These are phyloP conservation scores for Bergia puertoricense DNA, from an alignment of 92 coral and sea anemone genomes.

Conservation along the genomic window DNA sequence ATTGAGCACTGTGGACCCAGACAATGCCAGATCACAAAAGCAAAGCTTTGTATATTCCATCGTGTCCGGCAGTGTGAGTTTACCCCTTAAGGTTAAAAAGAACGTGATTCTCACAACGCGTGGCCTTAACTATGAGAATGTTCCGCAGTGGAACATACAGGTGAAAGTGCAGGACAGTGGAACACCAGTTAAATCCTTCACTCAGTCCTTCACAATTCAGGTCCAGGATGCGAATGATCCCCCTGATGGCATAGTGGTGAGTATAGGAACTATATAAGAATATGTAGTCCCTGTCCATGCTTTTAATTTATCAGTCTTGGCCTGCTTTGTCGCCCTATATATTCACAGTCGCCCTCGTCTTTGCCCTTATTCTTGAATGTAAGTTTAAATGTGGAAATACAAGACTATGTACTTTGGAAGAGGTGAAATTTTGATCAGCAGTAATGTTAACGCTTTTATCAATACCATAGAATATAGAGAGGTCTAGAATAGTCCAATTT, in stretches of 20 bases:
- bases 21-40: constrained; percentile 59
- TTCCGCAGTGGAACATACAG: constrained; percentile 70
- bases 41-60: constrained; percentile 64
- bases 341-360: too few species aligned
- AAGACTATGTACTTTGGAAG: not conserved
- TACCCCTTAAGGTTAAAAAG: constrained; percentile 68
- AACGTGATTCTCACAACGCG: constrained; percentile 65
- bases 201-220: constrained; percentile 63
- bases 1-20: constrained; percentile 76
- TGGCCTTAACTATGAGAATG: constrained; percentile 71
- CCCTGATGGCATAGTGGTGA: constrained; percentile 74
- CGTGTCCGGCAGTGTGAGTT: constrained; percentile 46
- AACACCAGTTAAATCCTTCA: constrained; percentile 54
- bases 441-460: not conserved
- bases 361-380: not conserved
- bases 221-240: constrained; percentile 79
- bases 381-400: not conserved
- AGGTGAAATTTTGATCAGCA: not conserved
- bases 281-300: not conserved
- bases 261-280: not conserved
- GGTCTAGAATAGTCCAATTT: too few species aligned
- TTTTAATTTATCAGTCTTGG: too few species aligned
- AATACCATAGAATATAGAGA: too few species aligned
- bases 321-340: too few species aligned
- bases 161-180: constrained; percentile 78